Conservation (phyloP, 2,113 vertebrate species). For the Ranitomeya imitator region DNA sequence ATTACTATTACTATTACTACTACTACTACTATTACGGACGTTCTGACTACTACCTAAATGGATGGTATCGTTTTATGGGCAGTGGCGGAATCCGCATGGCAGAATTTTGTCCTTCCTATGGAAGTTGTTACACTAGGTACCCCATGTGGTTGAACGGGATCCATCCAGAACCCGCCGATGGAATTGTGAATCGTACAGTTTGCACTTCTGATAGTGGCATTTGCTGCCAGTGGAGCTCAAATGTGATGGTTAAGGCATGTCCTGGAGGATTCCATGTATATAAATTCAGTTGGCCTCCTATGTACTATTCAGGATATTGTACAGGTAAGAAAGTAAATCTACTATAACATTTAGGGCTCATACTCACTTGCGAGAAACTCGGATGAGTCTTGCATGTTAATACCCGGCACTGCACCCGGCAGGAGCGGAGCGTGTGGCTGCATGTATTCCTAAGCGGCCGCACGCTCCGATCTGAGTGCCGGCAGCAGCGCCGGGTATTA, state of each 20-base stretch:
- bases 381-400: no score
- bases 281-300: neutral
- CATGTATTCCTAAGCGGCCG: no score
- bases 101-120: constrained; percentile 35
- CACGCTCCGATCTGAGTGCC: no score
- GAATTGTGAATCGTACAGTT: constrained; percentile 51
- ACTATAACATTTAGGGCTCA: neutral
- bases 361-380: no score
- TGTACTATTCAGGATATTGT: constrained; percentile 60
- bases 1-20: constrained; percentile 19
- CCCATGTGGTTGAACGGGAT: constrained; percentile 63
- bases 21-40: rapidly evolving
- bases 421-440: no score
- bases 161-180: constrained; percentile 52
- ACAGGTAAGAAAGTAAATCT: constrained; percentile 60
- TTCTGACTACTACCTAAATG: neutral
- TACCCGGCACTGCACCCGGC: no score
- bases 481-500: no score
- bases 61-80: constrained; percentile 67
- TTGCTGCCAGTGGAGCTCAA: constrained; percentile 61
- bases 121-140: constrained; percentile 48
- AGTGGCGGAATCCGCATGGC: constrained; percentile 61
- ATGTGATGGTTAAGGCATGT: constrained; percentile 63
- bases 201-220: constrained; percentile 61
- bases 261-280: constrained; percentile 56